These are phyloP conservation scores for Rhabdophis nuchalis DNA, from an alignment of 2,797 vertebrate species.

Conservation along the genomic window DNA sequence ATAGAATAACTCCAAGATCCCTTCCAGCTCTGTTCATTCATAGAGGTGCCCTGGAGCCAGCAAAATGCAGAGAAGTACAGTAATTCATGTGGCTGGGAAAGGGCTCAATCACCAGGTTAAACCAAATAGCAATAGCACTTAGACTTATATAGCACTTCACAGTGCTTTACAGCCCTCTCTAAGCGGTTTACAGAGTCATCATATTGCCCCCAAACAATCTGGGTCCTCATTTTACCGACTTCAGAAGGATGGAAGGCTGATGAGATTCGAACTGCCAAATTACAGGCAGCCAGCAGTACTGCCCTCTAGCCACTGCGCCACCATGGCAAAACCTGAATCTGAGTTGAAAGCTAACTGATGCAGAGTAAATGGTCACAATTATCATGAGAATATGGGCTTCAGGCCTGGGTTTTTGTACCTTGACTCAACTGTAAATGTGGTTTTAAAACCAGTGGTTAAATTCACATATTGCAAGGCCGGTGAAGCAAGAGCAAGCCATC, in stretches of 20 bases:
- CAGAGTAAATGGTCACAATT: not conserved
- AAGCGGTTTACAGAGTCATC: too few relatives aligned
- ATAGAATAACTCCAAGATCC: not conserved
- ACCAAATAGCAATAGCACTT: not conserved
- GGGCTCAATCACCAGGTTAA: not conserved
- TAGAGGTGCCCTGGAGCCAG: not conserved
- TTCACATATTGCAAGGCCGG: not conserved
- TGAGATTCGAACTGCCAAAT: too few relatives aligned
- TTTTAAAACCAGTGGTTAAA: not conserved
- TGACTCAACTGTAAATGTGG: not conserved
- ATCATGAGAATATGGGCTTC: not conserved
- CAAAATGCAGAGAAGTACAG: not conserved
- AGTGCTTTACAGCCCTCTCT: too few relatives aligned
- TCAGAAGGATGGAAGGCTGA: too few relatives aligned
- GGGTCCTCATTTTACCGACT: too few relatives aligned
- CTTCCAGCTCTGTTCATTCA: not conserved
- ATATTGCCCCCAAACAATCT: too few relatives aligned
- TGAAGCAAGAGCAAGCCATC: not conserved
- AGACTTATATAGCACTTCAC: too few relatives aligned
- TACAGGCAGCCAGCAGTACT: too few relatives aligned
- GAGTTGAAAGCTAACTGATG: not conserved
- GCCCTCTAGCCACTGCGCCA: too few relatives aligned
- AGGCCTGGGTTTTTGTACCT: not conserved
- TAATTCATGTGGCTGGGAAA: not conserved
- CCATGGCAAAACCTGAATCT: not conserved